Percentiles rank a stretch among this genome's conserved stretches.
Conservation (phyloP, 2,888 invertebrate genomes). For the Flexamia atlantica region DNA sequence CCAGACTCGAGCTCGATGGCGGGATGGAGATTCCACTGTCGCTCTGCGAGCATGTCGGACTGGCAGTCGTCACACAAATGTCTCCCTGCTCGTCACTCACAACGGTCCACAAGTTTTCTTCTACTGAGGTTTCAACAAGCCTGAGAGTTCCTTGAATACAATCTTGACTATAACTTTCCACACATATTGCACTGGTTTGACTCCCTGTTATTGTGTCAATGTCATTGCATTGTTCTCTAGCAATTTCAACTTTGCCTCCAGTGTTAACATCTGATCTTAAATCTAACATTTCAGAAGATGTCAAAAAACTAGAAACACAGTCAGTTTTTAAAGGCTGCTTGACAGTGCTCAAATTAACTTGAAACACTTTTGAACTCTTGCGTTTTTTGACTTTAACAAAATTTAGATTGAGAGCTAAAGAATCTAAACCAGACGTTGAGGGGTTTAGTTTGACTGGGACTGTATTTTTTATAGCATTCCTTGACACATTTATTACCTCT, state of each 20-base stretch:
- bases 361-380: neutral
- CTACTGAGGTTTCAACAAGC: neutral
- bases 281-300: neutral
- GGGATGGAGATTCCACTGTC: constrained; percentile 11
- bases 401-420: neutral
- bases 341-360: neutral
- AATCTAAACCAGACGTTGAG: neutral
- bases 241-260: neutral
- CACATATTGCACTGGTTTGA: neutral
- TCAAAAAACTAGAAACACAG: neutral
- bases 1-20: neutral
- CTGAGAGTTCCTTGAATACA: neutral
- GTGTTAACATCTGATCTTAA: neutral
- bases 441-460: neutral
- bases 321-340: neutral
- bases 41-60: neutral
- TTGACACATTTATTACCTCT: neutral
- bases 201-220: neutral
- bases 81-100: neutral
- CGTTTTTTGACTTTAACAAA: neutral
- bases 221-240: neutral
- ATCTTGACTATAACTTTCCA: neutral
- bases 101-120: constrained; percentile 2
- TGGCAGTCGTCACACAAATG: neutral
- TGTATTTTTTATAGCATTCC: neutral